phyloP scores from a whole-genome alignment of 2,797 vertebrate species.

The Sardinella longiceps region DNA sequence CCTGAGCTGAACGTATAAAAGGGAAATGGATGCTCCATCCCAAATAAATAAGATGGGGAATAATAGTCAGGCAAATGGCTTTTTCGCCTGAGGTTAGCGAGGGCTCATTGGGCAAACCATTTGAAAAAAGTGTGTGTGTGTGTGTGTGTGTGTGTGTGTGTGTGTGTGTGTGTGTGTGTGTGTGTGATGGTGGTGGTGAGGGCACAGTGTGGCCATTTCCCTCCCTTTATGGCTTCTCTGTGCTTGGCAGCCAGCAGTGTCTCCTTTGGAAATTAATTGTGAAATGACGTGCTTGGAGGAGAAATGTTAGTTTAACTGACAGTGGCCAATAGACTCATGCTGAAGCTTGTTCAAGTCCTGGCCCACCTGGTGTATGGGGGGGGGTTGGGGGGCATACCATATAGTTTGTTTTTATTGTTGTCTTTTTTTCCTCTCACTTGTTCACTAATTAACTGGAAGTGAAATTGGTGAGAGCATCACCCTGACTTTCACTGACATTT shows the following conservation, averaged over 20 bases:
- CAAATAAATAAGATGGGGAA: conserved; percentile 70
- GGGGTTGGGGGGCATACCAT: not conserved
- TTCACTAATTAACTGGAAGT: too few species aligned
- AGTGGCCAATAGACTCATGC: conserved; percentile 27
- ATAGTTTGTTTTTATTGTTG: not conserved
- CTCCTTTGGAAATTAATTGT: conserved; percentile 64
- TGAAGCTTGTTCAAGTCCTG: not conserved
- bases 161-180: not conserved
- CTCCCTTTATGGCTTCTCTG: not conserved
- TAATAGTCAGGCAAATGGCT: conserved; percentile 66
- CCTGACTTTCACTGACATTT: too few species aligned
- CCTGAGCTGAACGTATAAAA: not conserved
- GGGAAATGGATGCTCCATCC: conserved; percentile 69
- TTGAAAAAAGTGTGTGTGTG: conserved; percentile 50
- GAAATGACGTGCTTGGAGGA: conserved; percentile 58
- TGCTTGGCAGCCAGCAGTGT: conserved; percentile 41
- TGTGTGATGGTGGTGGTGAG: not conserved
- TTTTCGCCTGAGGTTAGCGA: conserved; percentile 65
- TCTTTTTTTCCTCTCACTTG: not conserved
- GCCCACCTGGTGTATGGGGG: not conserved
- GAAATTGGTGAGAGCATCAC: too few species aligned
- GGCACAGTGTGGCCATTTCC: conserved; percentile 59
- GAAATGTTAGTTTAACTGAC: conserved; percentile 43
- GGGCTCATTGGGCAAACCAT: conserved; percentile 70
- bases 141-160: not conserved